Evolutionary conservation across 2,113 vertebrate species (phyloP).

Genomic region (Pituophis catenifer): DNA sequence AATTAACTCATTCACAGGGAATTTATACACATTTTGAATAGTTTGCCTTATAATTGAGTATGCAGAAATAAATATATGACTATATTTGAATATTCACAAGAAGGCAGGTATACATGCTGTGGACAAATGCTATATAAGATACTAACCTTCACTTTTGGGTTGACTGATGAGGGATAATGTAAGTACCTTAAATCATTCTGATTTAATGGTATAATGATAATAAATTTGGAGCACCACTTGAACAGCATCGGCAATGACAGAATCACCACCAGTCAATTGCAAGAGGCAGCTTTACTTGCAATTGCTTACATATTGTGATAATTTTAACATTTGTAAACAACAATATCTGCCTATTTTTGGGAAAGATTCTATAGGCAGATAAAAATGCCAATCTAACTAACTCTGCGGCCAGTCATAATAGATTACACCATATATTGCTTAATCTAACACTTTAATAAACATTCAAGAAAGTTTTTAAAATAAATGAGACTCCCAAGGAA

Average conservation of each 20-base stretch:
- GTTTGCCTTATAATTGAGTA: background rate
- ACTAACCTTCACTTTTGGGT: background rate
- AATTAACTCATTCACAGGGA: slow-evolving; percentile 7
- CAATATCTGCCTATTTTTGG: background rate
- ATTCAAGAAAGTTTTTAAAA: background rate
- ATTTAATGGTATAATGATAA: background rate
- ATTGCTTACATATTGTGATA: background rate
- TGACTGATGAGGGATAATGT: background rate
- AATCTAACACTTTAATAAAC: background rate
- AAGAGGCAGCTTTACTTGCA: background rate
- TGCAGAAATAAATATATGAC: background rate
- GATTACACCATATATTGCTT: background rate
- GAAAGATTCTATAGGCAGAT: background rate
- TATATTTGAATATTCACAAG: background rate
- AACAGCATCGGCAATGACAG: background rate
- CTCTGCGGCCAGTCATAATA: background rate
- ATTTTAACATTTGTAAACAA: background rate
- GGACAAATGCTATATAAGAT: background rate
- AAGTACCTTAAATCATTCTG: background rate
- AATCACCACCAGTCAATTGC: background rate
- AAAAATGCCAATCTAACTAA: background rate
- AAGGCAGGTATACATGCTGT: background rate
- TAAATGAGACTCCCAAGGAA: background rate
- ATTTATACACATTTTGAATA: background rate
- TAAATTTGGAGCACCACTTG: background rate